Base-by-base conservation (phyloP, 2,113 vertebrate genomes). In the Anthoscopus minutus region DNA sequence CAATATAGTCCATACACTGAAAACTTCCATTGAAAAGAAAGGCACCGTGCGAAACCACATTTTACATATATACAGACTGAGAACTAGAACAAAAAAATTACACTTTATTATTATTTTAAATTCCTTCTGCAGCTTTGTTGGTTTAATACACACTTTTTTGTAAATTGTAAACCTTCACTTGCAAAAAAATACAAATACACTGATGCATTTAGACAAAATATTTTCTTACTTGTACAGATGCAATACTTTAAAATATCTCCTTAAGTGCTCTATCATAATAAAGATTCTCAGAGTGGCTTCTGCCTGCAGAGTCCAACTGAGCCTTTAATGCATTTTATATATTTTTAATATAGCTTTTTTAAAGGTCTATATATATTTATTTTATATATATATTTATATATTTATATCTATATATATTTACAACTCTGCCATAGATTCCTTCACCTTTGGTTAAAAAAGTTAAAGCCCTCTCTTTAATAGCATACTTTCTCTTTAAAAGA, bases 81-180 rank as follows among this genome's bases (percentile, higher is more conserved):
- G 97, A 98, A 97, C 97, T 96, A 94, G 94, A 98, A 98, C 97
- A 97, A 97, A 95, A 94, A 96, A 98, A 97, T 97, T 98, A 98
- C 97, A 97, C 97, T 94, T 97, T 98, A 97, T 98, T 97, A 97
- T 97, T 97, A 97, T 97, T 96, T 97, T 97, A 94, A 97, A 96
- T 97, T 98, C 98, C 98, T 98, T 98, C 98, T 94, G 97, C 97
- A 97, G 97, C 97, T 98, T 98, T 97, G 97, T 98, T 98, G 97
- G 97, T 98, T 98, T 97, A 98, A 98, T 99, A 99, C 98, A 99
- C 99, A 98, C 99, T 98, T 96, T 96, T 96, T 98, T 98, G 99
- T 99, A 99, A 99, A 99, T 98, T 99, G 98, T 99, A 99, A 99
- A 99, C 99, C 98, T 99, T 99, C 98, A 99, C 99, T 99, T 99